Evolutionary conservation across 2,113 vertebrate genomes (phyloP).

Genomic region (Phyllostomus discolor): DNA sequence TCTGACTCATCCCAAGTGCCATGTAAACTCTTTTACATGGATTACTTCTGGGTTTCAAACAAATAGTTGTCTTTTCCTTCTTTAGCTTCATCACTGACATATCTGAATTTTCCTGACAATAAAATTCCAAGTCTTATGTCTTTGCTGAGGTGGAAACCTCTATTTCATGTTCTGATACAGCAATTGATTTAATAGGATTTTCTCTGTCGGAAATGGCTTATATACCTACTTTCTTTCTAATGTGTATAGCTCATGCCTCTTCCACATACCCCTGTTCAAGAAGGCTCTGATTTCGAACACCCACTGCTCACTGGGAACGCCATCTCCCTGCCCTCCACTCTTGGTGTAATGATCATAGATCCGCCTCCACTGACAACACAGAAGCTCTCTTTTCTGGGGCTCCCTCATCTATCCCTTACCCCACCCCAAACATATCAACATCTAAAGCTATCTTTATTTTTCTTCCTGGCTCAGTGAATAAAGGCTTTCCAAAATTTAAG

Average conservation of each 20-base stretch:
- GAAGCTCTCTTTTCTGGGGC: background rate
- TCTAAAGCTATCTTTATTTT: background rate
- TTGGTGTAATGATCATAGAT: background rate
- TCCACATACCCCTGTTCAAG: background rate
- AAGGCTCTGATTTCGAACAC: background rate
- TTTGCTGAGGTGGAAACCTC: background rate
- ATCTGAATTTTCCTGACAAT: background rate
- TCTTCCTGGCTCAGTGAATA: background rate
- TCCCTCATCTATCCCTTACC: background rate
- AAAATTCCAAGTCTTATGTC: background rate
- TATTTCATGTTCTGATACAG: background rate
- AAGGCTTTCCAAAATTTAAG: background rate
- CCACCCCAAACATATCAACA: background rate
- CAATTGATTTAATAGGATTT: background rate
- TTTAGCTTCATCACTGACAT: background rate
- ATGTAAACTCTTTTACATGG: background rate
- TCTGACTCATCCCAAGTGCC: background rate
- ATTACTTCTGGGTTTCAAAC: background rate
- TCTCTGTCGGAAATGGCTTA: background rate
- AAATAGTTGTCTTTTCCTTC: background rate
- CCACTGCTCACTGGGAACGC: background rate
- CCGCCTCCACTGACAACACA: background rate
- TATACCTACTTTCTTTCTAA: background rate
- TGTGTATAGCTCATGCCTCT: background rate
- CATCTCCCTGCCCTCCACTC: background rate